These are phyloP conservation scores for Arion vulgaris DNA, from an alignment of 1,140 invertebrate species.

Conservation along the genomic window DNA sequence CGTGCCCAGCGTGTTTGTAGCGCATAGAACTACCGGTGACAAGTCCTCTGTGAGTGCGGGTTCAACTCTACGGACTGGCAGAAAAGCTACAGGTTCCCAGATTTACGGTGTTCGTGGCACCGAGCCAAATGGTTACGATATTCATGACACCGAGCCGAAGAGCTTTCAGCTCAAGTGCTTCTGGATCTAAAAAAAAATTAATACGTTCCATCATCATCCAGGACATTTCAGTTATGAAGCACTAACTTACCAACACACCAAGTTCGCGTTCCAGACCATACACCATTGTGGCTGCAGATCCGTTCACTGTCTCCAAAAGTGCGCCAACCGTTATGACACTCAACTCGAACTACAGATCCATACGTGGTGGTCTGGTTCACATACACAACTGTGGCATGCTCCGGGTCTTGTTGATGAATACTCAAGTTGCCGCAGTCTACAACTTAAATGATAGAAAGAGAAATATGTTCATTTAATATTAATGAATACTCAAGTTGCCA, in stretches of 20 bases:
- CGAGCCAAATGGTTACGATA: too few species aligned
- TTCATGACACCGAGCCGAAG: too few species aligned
- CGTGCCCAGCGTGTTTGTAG: too few species aligned
- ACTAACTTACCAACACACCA: constrained; percentile 55
- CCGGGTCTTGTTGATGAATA: constrained; percentile 34
- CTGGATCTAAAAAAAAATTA: too few species aligned
- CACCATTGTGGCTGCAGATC: constrained; percentile 47
- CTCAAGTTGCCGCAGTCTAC: constrained; percentile 49
- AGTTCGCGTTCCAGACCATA: constrained; percentile 50
- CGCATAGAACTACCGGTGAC: too few species aligned
- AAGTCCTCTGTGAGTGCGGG: too few species aligned
- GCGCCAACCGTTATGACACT: constrained; percentile 47
- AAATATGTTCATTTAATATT: neutral
- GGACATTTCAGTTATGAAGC: too few species aligned
- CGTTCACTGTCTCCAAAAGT: constrained; percentile 45
- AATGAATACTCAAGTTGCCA: constrained; percentile 37
- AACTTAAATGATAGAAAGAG: constrained; percentile 34
- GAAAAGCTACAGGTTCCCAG: too few species aligned
- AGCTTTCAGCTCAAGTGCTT: too few species aligned
- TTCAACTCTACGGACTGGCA: too few species aligned
- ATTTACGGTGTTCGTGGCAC: too few species aligned
- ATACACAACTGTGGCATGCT: constrained; percentile 40
- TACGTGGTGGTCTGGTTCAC: constrained; percentile 51
- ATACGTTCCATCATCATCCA: too few species aligned
- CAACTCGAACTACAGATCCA: constrained; percentile 40